A percentile compares a stretch with the other conserved stretches of the same genome.
phyloP scores from a whole-genome alignment of 2,113 vertebrate genomes.

The Zingel zingel region DNA sequence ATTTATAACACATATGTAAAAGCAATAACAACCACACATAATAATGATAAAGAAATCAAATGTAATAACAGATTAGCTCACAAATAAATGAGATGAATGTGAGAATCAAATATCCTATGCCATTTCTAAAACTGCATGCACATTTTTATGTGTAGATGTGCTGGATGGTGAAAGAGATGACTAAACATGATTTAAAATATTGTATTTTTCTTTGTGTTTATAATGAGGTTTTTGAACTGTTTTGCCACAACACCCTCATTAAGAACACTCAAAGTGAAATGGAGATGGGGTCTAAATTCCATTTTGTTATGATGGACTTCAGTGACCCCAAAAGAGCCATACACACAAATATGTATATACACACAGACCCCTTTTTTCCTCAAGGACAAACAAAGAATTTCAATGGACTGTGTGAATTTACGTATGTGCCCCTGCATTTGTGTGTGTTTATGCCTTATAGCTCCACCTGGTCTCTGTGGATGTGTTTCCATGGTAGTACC shows the following conservation, averaged over 20 bases:
- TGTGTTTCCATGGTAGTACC: slow-evolving; percentile 52
- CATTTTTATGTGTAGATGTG: not conserved
- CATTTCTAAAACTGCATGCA: not conserved
- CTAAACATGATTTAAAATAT: not conserved
- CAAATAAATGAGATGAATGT: not conserved
- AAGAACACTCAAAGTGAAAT: slow-evolving; percentile 25
- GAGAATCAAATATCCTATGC: not conserved
- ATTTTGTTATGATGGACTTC: slow-evolving; percentile 24
- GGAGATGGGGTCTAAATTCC: slow-evolving; percentile 18
- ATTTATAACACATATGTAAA: slow-evolving; percentile 10
- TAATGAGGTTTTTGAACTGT: not conserved
- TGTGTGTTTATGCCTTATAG: slow-evolving; percentile 34
- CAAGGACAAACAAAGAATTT: slow-evolving; percentile 49
- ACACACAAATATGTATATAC: slow-evolving; percentile 10
- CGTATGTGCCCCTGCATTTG: slow-evolving; percentile 22
- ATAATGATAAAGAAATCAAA: not conserved
- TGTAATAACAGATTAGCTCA: not conserved
- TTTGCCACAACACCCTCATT: slow-evolving; percentile 25
- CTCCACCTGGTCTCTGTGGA: slow-evolving; percentile 26
- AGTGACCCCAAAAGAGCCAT: slow-evolving; percentile 25
- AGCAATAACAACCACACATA: slow-evolving; percentile 14
- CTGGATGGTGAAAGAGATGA: not conserved
- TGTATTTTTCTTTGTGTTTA: not conserved
- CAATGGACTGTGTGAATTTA: slow-evolving; percentile 35
- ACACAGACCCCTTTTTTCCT: slow-evolving; percentile 2